Conservation (phyloP, 1,140 invertebrate species). For the Drosophila neocordata region DNA sequence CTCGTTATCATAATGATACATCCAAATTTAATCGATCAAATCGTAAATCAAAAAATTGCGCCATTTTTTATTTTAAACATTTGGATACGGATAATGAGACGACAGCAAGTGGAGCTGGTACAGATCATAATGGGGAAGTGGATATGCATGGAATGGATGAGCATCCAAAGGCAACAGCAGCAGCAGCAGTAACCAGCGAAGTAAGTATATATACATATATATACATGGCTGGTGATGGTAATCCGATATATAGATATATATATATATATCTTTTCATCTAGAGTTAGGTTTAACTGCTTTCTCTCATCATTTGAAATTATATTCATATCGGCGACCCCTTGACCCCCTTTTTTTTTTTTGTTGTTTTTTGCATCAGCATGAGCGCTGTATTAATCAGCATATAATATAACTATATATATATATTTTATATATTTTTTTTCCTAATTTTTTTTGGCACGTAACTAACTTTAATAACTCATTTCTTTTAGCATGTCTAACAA, state of each 20-base stretch:
- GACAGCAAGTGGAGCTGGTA: slow-evolving; percentile 63
- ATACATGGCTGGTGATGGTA: not conserved
- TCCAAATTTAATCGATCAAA: slow-evolving; percentile 87
- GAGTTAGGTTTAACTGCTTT: no score
- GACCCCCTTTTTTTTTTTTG: not conserved
- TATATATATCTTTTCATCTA: no score
- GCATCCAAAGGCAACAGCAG: not conserved
- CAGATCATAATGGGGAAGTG: slow-evolving; percentile 55
- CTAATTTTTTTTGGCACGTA: not conserved
- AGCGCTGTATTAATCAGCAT: not conserved
- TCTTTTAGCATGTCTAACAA: slow-evolving; percentile 31
- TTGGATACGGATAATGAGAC: slow-evolving; percentile 91
- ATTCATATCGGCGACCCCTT: not conserved
- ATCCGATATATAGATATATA: no score
- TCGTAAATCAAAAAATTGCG: slow-evolving; percentile 90
- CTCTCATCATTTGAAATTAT: not conserved
- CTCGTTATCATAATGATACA: slow-evolving; percentile 83
- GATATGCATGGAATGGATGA: slow-evolving; percentile 32
- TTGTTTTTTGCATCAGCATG: no score
- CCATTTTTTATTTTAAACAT: slow-evolving; percentile 92
- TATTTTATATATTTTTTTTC: no score
- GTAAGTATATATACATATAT: slow-evolving; percentile 51
- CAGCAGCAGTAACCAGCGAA: slow-evolving; percentile 45
- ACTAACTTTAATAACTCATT: slow-evolving; percentile 44
- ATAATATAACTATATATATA: not conserved